Evolutionary conservation across 2,888 invertebrate species (phyloP), one percentile per base, ranked within the genome.

Genomic region (Aelia acuminata): DNA sequence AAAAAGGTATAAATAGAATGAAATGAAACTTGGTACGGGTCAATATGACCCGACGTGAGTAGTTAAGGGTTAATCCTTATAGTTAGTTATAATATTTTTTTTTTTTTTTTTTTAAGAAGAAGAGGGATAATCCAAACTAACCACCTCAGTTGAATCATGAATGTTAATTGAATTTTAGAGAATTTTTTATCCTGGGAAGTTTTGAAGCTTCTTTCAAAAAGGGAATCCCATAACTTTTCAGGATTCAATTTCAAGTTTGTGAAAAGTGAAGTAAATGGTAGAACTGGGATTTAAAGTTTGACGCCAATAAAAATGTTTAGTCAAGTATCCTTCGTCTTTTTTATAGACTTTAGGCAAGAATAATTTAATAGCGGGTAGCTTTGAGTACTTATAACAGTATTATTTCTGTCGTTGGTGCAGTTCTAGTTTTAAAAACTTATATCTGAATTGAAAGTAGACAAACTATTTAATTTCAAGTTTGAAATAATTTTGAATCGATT

Each of bases 161-260:
- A 63, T 63, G 63, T 31, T 63, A 31, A 63, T 63, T 63, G 31
- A 10, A 31, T 31, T 57, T 31, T 63, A 63, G 63, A 31, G 26
- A 31, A 26, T 31, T 31, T 63, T 31, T 63, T 63, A 15, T 31
- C 3, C 31, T 31, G 3, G n/a, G 26, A 57, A 57, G 3, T 57
- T 57, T 63, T 63, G 15, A 31, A 63, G 31, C 4, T 18, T 3
- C 31, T 1, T 18, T 31, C 26, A 35, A 63, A 31, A 31, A 57
- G 18, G 18, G 31, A 35, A 31, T 63, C 26, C 26, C 57, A 63
- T 63, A 63, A 63, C 63, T 63, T 63, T 5, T 31, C 18, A 18
- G 18, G 31, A 63, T 63, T 63, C 63, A 63, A 63, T 63, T 63
- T 63, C 63, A 63, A 63, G 63, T 63, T 63, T 63, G 63, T 18